A percentile compares a stretch with the other conserved stretches of the same genome.
These are phyloP conservation scores for Hetaerina titia DNA, from an alignment of 2,888 invertebrate species.

Conservation along the genomic window DNA sequence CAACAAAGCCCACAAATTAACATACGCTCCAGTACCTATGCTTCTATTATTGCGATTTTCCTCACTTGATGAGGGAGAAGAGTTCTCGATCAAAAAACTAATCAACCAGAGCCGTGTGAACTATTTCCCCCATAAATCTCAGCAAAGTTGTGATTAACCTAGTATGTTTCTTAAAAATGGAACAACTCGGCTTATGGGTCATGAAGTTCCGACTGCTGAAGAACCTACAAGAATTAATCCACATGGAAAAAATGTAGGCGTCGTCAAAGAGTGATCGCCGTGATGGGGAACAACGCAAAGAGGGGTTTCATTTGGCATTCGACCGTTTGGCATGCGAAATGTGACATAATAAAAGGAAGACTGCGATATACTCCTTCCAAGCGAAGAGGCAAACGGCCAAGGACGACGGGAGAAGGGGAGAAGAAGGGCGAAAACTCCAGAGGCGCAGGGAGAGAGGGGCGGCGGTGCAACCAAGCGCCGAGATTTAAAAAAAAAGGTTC, in stretches of 20 bases:
- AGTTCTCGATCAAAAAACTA: too few relatives aligned
- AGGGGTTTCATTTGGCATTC: background rate
- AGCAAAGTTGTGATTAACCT: too few relatives aligned
- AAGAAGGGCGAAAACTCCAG: background rate
- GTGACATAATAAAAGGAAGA: slow-evolving; percentile 1
- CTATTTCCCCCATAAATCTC: too few relatives aligned
- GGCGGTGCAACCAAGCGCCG: background rate
- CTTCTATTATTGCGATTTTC: too few relatives aligned
- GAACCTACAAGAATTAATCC: background rate
- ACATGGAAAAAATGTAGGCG: background rate
- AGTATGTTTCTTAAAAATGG: too few relatives aligned
- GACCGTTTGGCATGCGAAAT: background rate
- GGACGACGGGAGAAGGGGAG: background rate
- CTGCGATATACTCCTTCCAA: background rate
- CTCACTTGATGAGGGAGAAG: too few relatives aligned
- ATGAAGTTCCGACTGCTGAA: too few relatives aligned
- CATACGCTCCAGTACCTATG: too few relatives aligned
- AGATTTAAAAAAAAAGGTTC: background rate
- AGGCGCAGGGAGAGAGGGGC: background rate
- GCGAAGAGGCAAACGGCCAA: background rate
- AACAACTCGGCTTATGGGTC: too few relatives aligned
- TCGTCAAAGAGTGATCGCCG: background rate
- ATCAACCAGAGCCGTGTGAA: too few relatives aligned
- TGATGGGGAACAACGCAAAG: background rate
- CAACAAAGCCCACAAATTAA: too few relatives aligned